Conservation (phyloP, 2,797 vertebrate genomes). For the Danio aesculapii region DNA sequence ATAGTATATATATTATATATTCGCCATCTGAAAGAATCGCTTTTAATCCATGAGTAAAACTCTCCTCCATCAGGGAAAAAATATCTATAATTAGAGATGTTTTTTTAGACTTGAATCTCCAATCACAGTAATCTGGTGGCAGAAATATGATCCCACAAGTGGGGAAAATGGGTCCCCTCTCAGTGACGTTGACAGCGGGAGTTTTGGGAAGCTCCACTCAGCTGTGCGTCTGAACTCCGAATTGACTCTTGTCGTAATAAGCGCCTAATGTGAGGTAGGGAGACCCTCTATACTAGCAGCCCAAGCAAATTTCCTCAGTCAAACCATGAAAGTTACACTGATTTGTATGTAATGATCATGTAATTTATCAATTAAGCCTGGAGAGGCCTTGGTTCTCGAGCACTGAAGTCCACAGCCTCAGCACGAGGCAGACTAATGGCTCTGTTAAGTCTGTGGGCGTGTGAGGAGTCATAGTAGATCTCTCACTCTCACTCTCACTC, state of each 20-base stretch:
- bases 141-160: slow-evolving; percentile 53
- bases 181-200: slow-evolving; percentile 16
- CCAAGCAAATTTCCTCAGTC: slow-evolving; percentile 44
- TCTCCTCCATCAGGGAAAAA: slow-evolving; percentile 53
- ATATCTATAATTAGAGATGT: slow-evolving; percentile 56
- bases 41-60: slow-evolving; percentile 37
- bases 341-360: slow-evolving; percentile 59
- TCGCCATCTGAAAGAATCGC: slow-evolving; percentile 5
- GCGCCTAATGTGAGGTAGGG: slow-evolving; percentile 1
- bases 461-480: slow-evolving; percentile 54
- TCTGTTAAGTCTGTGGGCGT: slow-evolving; percentile 56
- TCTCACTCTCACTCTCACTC: slow-evolving; percentile 12
- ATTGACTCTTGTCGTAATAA: background rate
- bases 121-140: slow-evolving; percentile 56
- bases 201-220: slow-evolving; percentile 15
- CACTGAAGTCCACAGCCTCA: slow-evolving; percentile 51
- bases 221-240: background rate
- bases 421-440: slow-evolving; percentile 53
- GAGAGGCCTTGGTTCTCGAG: slow-evolving; percentile 50
- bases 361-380: slow-evolving; percentile 61
- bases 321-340: slow-evolving; percentile 58
- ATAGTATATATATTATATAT: background rate
- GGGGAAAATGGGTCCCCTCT: slow-evolving; percentile 43
- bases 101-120: slow-evolving; percentile 55
- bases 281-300: slow-evolving; percentile 34